A percentile compares a stretch with the other conserved stretches of the same genome.
Evolutionary conservation across 2,888 invertebrate genomes (phyloP).

Genomic region (Lycocerus yunnanus): DNA sequence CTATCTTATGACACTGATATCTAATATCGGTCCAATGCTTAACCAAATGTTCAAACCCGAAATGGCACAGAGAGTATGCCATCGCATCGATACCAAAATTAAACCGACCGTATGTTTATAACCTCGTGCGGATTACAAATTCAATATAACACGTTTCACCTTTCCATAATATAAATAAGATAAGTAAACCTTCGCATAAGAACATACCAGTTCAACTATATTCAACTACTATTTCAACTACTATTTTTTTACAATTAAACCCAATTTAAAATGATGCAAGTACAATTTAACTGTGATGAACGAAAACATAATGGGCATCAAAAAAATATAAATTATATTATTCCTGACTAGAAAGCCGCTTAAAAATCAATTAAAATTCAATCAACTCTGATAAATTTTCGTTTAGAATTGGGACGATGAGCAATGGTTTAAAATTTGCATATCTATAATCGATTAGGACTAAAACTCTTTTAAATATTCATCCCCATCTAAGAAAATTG

Average conservation of each 20-base stretch:
- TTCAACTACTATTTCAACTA: not conserved
- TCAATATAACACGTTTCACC: not conserved
- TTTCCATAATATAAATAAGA: not conserved
- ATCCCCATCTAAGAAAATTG: not conserved
- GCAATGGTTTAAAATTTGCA: constrained; percentile 3
- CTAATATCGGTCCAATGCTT: constrained; percentile 24
- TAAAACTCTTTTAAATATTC: not conserved
- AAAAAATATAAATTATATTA: not conserved
- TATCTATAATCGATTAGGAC: not conserved
- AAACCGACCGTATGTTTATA: constrained; percentile 12
- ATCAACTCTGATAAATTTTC: not conserved
- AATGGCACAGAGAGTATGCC: constrained; percentile 11
- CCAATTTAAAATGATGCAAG: not conserved
- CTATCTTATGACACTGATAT: constrained; percentile 20
- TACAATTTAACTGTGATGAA: not conserved
- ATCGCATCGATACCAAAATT: constrained; percentile 5
- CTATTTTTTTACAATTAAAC: not conserved
- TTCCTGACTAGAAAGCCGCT: not conserved
- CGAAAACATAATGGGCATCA: not conserved
- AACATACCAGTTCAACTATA: not conserved
- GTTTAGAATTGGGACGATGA: not conserved
- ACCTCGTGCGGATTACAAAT: not conserved
- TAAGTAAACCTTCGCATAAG: not conserved
- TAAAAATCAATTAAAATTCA: constrained; percentile 6
- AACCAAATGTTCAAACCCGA: constrained; percentile 21